A percentile compares a stretch with the other conserved stretches of the same genome.
Conservation (phyloP, 2,888 invertebrate genomes). For the Parapristionchus giblindavisi region DNA sequence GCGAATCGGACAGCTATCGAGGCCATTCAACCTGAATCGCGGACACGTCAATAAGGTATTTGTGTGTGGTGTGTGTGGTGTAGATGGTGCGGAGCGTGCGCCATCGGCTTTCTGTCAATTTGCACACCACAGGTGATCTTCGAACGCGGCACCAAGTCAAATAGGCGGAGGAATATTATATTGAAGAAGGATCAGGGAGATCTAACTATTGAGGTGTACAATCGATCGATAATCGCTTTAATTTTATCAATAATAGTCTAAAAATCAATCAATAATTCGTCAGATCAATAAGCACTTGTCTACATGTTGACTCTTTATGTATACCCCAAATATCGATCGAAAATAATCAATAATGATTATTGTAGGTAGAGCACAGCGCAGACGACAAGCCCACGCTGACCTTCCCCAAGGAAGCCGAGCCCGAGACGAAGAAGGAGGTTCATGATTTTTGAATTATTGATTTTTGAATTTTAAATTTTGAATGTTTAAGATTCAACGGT, state of each 20-base stretch:
- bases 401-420: constrained; percentile 20
- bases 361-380: constrained; percentile 21
- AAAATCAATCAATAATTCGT: too few species aligned
- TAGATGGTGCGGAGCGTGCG: background rate
- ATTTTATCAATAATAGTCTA: too few species aligned
- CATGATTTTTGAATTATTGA: too few species aligned
- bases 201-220: constrained; percentile 5
- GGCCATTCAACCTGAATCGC: constrained; percentile 10
- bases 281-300: too few species aligned
- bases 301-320: too few species aligned
- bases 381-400: constrained; percentile 26
- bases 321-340: too few species aligned
- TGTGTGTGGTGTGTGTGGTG: constrained; percentile 10
- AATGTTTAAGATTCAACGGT: too few species aligned
- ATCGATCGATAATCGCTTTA: too few species aligned
- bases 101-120: constrained; percentile 19
- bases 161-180: background rate
- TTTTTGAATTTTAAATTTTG: too few species aligned
- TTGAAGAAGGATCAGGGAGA: constrained; percentile 8
- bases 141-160: background rate
- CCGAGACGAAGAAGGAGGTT: constrained; percentile 22
- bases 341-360: background rate
- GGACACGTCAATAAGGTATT: constrained; percentile 17
- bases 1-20: background rate
- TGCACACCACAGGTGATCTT: constrained; percentile 23